Evolutionary conservation across 1,140 invertebrate genomes (phyloP), one percentile per base, ranked within the genome.

Genomic region (Hycleus phaleratus): DNA sequence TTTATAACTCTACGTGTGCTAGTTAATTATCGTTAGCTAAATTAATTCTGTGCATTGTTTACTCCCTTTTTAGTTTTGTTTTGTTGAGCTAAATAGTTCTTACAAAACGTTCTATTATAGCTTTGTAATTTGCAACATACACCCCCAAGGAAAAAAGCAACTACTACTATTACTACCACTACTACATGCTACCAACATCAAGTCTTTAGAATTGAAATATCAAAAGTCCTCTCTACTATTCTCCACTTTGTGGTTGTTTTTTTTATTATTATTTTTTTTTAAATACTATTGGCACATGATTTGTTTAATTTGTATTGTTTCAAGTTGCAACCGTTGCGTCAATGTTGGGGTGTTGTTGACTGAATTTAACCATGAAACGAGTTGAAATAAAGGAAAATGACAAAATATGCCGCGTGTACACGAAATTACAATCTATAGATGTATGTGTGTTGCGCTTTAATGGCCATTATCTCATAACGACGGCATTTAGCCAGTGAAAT

Each of bases 391-490:
- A 55, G 52, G 56, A 57, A 58, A 63, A 65, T 59, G 58, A 63
- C 61, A 63, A 59, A 65, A 62, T 58, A 18, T 18, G 18, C 18
- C 18, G 18, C 18, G 18, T 18, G 58, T 32, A 32, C 7, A 63
- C 58, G 60, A 65, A 65, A 60, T 63, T 50, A 51, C 60, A 65
- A 65, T 63, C 62, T 63, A 58, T 55, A 58, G 56, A 32, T 32
- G 32, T 60, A 58, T 58, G 63, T 61, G 51, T 65, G 63, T 52
- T 48, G 51, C 39, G 59, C 55, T 63, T 63, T 65, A 65, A 65
- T 63, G 49, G 61, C 64, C 61, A 65, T 65, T 65, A 65, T 65
- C 64, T 65, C 64, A 65, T 65, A 65, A 65, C 64, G 50, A 53
- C 55, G 58, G 59, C 57, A 63, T 65, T 65, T 65, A 61, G 61